Evolutionary conservation across 2,888 invertebrate genomes (phyloP).

Genomic region (Acrobasis suavella): DNA sequence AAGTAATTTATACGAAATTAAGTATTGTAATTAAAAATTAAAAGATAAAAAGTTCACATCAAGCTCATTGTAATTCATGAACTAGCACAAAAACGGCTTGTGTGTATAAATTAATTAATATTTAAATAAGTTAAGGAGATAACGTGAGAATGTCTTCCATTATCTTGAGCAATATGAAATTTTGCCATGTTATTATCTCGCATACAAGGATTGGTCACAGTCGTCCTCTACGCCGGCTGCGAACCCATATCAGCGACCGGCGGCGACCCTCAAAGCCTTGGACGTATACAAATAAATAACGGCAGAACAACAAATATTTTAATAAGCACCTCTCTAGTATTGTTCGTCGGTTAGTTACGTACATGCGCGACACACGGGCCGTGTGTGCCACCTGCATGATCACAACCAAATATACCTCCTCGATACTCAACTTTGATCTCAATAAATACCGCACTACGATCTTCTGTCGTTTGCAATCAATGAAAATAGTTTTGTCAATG

Average conservation of each 20-base stretch:
- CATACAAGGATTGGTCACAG: conserved; percentile 71
- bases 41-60: conserved; percentile 17
- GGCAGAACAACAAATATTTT: conserved; percentile 81
- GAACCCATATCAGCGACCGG: conserved; percentile 61
- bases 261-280: conserved; percentile 70
- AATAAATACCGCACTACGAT: conserved; percentile 35
- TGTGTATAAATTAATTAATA: conserved; percentile 19
- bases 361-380: conserved; percentile 63
- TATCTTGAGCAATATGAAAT: conserved; percentile 42
- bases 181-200: conserved; percentile 69
- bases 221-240: conserved; percentile 52
- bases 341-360: conserved; percentile 69
- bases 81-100: conserved; percentile 24
- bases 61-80: conserved; percentile 21
- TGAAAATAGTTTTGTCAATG: conserved; percentile 47
- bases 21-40: conserved; percentile 1
- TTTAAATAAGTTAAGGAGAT: conserved; percentile 15
- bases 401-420: conserved; percentile 30
- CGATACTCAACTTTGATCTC: conserved; percentile 34
- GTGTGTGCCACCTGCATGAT: conserved; percentile 56
- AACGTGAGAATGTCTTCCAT: conserved; percentile 21
- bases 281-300: conserved; percentile 79
- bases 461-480: conserved; percentile 35
- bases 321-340: conserved; percentile 78
- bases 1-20: conserved; percentile 10